These are phyloP conservation scores for Pampus argenteus DNA, from an alignment of 2,797 vertebrate genomes.

Conservation along the genomic window DNA sequence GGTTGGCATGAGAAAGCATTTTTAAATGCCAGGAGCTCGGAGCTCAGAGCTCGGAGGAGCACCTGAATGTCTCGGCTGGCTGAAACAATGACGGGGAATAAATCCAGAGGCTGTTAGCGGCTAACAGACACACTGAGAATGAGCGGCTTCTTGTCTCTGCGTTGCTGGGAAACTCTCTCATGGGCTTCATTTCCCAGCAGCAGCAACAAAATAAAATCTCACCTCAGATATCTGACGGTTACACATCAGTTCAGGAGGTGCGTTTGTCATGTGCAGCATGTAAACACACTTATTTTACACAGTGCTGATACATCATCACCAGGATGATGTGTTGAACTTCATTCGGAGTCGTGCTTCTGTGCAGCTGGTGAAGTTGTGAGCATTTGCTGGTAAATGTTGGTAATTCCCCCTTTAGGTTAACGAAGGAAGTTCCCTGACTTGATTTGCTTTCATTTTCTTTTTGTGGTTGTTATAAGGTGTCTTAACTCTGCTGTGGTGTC, in stretches of 20 bases:
- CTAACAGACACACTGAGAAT: neutral
- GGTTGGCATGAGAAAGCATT: conserved; percentile 48
- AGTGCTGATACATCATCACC: no score
- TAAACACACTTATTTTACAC: no score
- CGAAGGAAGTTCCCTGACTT: conserved; percentile 33
- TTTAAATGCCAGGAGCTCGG: conserved; percentile 62
- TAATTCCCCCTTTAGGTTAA: neutral
- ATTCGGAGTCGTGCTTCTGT: no score
- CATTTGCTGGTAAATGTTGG: neutral
- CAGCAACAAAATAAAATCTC: neutral
- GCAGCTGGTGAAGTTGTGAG: no score
- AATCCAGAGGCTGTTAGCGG: conserved; percentile 49
- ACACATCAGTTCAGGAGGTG: no score
- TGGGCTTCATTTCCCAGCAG: conserved; percentile 9
- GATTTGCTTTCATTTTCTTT: conserved; percentile 52
- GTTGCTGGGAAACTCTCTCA: conserved; percentile 25
- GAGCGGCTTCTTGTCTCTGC: conserved; percentile 26
- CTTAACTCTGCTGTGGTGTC: neutral
- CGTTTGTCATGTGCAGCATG: no score
- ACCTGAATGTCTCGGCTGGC: conserved; percentile 52
- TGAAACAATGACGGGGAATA: conserved; percentile 58
- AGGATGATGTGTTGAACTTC: no score
- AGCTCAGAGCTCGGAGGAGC: conserved; percentile 32
- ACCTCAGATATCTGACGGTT: neutral
- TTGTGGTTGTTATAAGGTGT: neutral